Evolutionary conservation across 2,113 vertebrate species (phyloP), one percentile per base, ranked within the genome.

Genomic region (Aythya baeri): DNA sequence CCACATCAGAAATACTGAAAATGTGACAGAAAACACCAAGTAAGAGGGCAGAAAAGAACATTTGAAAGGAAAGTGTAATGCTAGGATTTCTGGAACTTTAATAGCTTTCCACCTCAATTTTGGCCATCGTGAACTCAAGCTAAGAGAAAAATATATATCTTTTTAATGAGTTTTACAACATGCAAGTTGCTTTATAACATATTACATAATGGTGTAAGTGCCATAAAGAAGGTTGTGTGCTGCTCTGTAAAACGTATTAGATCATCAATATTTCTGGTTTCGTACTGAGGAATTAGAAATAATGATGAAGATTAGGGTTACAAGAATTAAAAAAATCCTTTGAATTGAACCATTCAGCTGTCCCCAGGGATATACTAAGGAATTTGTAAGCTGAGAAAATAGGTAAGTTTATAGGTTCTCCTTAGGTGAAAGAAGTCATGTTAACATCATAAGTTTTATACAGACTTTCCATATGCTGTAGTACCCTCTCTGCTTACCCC

Each of bases 221-320:
- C 97, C 94, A 97, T 98, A 98, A 98, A 98, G 96, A 67, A 97
- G 78, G 97, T 91, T 97, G 93, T 97, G 98, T 96, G 97, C 95
- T 93, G 92, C 34, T 95, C 95, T 93, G 63, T 98, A 98, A 98
- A 98, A 98, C 1, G 91, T 96, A 98, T 98, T 98, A 98, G 97
- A 98, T 98, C 98, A 98, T 97, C 98, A 96, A 98, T 98, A 98
- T 97, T 98, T 97, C 96, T 97, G 91, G 94, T 95, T 97, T 97
- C 88, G 71, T 97, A 97, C 96, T 94, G 96, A 98, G 94, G 97
- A 98, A 98, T 98, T 98, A 98, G 97, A 98, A 98, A 97, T 98
- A 98, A 98, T 97, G 98, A 97, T 97, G 94, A 97, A 97, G 95
- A 98, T 97, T 98, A 98, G 94, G 94, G 97, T 98, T 98, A 97